Evolutionary conservation across 2,888 invertebrate genomes (phyloP).

Genomic region (Metallyticus violacea): DNA sequence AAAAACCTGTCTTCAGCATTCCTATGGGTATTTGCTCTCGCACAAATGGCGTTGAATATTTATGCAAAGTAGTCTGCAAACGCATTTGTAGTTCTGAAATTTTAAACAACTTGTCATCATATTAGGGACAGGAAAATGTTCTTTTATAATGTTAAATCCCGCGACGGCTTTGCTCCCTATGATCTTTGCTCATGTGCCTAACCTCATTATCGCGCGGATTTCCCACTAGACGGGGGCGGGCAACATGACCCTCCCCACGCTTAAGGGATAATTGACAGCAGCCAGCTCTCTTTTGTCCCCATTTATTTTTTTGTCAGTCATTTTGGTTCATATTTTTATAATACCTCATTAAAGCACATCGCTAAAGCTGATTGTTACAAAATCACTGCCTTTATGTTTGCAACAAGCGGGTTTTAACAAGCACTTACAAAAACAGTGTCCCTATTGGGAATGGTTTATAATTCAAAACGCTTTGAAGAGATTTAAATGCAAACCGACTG

Average conservation of each 20-base stretch:
- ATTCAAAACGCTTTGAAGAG: not conserved
- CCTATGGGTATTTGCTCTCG: not conserved
- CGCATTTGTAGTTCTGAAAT: not conserved
- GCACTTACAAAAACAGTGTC: not conserved
- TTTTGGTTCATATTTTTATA: not conserved
- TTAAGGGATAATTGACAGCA: not conserved
- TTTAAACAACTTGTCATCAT: not conserved
- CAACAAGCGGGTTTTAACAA: not conserved
- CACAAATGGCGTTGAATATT: not conserved
- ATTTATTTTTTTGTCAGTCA: not conserved
- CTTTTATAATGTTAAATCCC: not conserved
- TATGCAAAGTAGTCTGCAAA: not conserved
- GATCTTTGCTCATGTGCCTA: not conserved
- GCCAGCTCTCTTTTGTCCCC: not conserved
- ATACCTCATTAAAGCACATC: not conserved
- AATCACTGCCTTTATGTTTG: not conserved
- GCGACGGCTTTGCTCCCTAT: not conserved
- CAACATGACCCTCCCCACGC: too few species aligned
- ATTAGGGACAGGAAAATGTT: not conserved
- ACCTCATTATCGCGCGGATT: not conserved
- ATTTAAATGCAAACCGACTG: not conserved
- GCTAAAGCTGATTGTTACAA: not conserved
- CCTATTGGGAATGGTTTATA: not conserved
- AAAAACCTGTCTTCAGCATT: not conserved
- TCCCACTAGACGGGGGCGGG: not conserved